Percentiles rank a stretch among this genome's conserved stretches.
Evolutionary conservation across 2,113 vertebrate species (phyloP).

Genomic region (Prietella phreatophila): DNA sequence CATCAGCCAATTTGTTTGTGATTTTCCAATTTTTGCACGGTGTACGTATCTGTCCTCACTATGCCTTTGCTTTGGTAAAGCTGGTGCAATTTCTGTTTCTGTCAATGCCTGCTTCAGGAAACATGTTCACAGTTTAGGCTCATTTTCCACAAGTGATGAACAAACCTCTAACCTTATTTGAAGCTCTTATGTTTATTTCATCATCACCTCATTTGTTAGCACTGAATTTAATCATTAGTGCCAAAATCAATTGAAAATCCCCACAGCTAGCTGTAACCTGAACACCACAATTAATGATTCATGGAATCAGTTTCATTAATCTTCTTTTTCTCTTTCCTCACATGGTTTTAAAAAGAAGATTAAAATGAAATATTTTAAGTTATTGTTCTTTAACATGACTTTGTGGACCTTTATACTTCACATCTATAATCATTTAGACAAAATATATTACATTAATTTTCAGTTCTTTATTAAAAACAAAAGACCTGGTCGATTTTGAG

Average conservation of each 20-base stretch:
- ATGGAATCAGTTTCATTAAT: conserved; percentile 1
- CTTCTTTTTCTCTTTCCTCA: conserved; percentile 19
- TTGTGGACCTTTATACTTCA: background rate
- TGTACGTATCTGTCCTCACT: conserved; percentile 12
- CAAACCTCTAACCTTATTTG: background rate
- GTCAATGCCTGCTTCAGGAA: background rate
- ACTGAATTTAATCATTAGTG: background rate
- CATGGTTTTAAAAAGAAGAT: background rate
- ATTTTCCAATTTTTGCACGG: conserved; percentile 16
- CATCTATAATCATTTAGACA: background rate
- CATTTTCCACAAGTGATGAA: conserved; percentile 28
- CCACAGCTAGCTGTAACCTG: conserved; percentile 4
- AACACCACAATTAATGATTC: background rate
- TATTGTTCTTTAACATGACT: background rate
- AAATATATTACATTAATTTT: background rate
- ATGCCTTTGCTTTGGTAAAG: conserved; percentile 8
- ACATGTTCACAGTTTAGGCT: conserved; percentile 39
- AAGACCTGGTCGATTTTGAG: background rate
- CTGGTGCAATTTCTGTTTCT: background rate
- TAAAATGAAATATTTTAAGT: background rate
- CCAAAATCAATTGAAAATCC: background rate
- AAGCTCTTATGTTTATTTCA: conserved; percentile 25
- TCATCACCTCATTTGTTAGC: conserved; percentile 25
- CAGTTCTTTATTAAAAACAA: background rate
- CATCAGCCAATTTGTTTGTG: conserved; percentile 48